Percentiles rank a stretch among this genome's conserved stretches.
These are phyloP conservation scores for Arge pagana DNA, from an alignment of 2,888 invertebrate species.

Conservation along the genomic window DNA sequence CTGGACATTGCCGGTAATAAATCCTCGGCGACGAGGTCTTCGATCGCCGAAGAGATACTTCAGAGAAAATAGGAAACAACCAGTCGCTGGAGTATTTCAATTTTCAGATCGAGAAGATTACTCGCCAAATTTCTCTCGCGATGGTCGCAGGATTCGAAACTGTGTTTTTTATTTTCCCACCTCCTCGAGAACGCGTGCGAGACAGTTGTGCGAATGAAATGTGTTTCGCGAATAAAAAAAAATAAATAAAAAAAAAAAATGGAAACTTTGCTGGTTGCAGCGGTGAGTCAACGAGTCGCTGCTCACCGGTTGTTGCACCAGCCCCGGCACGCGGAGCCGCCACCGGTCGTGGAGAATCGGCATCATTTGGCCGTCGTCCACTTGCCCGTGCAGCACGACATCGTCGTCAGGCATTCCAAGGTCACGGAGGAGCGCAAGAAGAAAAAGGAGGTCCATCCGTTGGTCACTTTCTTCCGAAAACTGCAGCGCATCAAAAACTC, in stretches of 20 bases:
- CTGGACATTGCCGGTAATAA: constrained; percentile 14
- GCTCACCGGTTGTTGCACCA: neutral
- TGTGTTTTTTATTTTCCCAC: too few species aligned
- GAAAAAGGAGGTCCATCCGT: constrained; percentile 31
- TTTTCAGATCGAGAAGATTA: too few species aligned
- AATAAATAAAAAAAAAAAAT: too few species aligned
- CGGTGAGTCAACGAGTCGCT: constrained; percentile 2
- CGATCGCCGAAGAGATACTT: too few species aligned
- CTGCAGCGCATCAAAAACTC: constrained; percentile 38
- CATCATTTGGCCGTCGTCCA: constrained; percentile 33
- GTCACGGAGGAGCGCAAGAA: constrained; percentile 35
- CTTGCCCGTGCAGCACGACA: constrained; percentile 42
- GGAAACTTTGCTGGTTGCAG: neutral
- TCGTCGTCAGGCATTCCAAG: constrained; percentile 39
- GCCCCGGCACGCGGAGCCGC: neutral
- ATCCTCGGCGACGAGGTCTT: too few species aligned
- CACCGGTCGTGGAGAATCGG: neutral
- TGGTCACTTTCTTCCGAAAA: constrained; percentile 39
- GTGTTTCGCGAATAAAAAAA: too few species aligned
- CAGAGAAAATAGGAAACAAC: too few species aligned
- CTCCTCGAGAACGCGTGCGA: too few species aligned
- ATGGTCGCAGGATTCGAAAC: too few species aligned
- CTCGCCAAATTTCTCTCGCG: too few species aligned
- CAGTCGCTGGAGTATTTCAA: too few species aligned
- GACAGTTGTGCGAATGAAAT: too few species aligned